Evolutionary conservation across 2,888 invertebrate species (phyloP), one percentile per base, ranked within the genome.

Genomic region (Eupithecia inturbata): DNA sequence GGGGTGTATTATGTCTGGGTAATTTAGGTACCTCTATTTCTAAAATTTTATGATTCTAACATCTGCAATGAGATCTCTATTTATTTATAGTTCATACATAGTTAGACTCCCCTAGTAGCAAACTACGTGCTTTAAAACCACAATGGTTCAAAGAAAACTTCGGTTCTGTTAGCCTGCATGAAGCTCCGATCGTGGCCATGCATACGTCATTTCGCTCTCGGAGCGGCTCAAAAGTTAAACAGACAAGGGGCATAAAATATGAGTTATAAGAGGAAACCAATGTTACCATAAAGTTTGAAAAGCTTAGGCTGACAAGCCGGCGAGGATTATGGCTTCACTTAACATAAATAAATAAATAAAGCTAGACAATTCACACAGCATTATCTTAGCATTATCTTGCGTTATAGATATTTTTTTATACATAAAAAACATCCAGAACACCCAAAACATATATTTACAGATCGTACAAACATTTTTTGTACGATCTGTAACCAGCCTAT

Each of bases 141-240:
- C 72, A 72, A 45, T 57, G 41, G 36, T 60, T 66, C 75, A 62
- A 75, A 75, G 72, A 77, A 36, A 78, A 78, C 70, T 78, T 76
- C 49, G 67, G 49, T 67, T 76, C 60, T 75, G 72, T 70, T 57
- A 67, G 69, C 62, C 39, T 53, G 69, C 67, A 70, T 67, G 67
- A 63, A 72, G 67, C 70, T 60, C 19, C 67, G 71, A 71, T 76
- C 79, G 77, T 79, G 79, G 73, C 72, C 74, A 57, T 70, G 77
- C 77, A 78, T 79, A 76, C 77, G 75, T 71, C 72, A 77, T 71
- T 73, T 71, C 62, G 60, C 74, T 79, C 74, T 68, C 66, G 26
- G 33, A 62, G 41, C 53, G 67, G 70, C 64, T 53, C 71, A 57
- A 36, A 71, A 70, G 63, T 70, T 70, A 22, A 49, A 66, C 66